Percentiles rank a stretch among this genome's conserved stretches.
These are phyloP conservation scores for Acrossocheilus fasciatus DNA, from an alignment of 2,797 vertebrate species.

Conservation along the genomic window DNA sequence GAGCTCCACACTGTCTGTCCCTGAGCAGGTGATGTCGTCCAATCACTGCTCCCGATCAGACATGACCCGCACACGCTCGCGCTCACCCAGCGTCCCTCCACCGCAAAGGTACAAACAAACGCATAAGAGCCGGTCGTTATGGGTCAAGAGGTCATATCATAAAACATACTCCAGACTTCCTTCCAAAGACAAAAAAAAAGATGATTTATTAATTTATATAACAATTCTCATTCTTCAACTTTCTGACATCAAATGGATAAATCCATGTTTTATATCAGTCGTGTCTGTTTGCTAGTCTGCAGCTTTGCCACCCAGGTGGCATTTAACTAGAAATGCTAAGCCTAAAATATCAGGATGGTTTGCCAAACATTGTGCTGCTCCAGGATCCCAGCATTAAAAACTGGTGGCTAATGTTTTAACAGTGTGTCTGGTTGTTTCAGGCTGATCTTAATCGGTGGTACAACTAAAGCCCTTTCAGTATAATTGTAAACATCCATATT, in stretches of 20 bases:
- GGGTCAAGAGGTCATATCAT: not conserved
- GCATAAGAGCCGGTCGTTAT: not conserved
- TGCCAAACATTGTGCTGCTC: not conserved
- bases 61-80: conserved; percentile 87
- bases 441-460: too few species aligned
- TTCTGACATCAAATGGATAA: not conserved
- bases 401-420: not conserved
- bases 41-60: conserved; percentile 88
- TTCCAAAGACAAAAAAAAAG: not conserved
- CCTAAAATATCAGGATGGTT: too few species aligned
- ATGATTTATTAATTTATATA: not conserved
- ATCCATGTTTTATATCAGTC: too few species aligned
- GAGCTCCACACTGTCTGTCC: conserved; percentile 93
- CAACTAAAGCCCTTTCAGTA: too few species aligned
- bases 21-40: conserved; percentile 92
- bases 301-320: too few species aligned
- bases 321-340: too few species aligned
- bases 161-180: not conserved
- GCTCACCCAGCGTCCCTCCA: conserved; percentile 91
- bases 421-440: too few species aligned
- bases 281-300: too few species aligned
- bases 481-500: too few species aligned
- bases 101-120: conserved; percentile 83
- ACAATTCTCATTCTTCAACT: too few species aligned
- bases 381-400: not conserved